Conservation (phyloP, 2,888 invertebrate genomes). For the Nephrocerus scutellatus region DNA sequence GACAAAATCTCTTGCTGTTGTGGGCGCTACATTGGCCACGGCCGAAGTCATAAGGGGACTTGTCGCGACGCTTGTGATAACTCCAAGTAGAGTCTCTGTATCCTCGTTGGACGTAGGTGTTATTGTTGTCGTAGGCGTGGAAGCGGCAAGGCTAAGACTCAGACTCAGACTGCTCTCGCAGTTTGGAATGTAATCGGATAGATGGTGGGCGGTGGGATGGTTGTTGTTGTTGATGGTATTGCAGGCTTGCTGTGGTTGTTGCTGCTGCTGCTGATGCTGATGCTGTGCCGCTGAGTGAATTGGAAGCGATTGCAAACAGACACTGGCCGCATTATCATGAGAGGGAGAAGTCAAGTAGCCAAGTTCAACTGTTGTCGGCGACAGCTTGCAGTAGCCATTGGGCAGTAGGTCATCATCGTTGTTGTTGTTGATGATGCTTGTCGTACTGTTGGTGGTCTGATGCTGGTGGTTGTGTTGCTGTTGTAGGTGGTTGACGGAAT, state of each 20-base stretch:
- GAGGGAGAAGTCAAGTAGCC: constrained; percentile 43
- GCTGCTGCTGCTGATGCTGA: constrained; percentile 17
- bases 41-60: constrained; percentile 25
- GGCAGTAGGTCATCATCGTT: constrained; percentile 30
- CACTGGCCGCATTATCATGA: constrained; percentile 37
- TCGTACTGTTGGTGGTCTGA: constrained; percentile 28
- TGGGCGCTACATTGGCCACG: constrained; percentile 32
- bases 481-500: constrained; percentile 23
- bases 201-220: constrained; percentile 18
- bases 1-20: constrained; percentile 42
- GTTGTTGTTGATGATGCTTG: constrained; percentile 24
- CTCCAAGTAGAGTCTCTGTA: constrained; percentile 21
- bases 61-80: constrained; percentile 20
- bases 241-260: constrained; percentile 20
- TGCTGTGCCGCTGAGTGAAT: constrained; percentile 1
- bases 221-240: constrained; percentile 16
- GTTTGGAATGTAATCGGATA: constrained; percentile 41
- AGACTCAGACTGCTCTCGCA: constrained; percentile 28
- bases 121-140: constrained; percentile 21
- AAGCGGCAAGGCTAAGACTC: constrained; percentile 20
- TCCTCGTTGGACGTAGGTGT: constrained; percentile 19
- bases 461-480: too few species aligned
- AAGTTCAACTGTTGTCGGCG: constrained; percentile 43
- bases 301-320: constrained; percentile 27
- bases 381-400: constrained; percentile 46